These are phyloP conservation scores for Labeo calbasu DNA, from an alignment of 2,797 vertebrate genomes.

Conservation along the genomic window DNA sequence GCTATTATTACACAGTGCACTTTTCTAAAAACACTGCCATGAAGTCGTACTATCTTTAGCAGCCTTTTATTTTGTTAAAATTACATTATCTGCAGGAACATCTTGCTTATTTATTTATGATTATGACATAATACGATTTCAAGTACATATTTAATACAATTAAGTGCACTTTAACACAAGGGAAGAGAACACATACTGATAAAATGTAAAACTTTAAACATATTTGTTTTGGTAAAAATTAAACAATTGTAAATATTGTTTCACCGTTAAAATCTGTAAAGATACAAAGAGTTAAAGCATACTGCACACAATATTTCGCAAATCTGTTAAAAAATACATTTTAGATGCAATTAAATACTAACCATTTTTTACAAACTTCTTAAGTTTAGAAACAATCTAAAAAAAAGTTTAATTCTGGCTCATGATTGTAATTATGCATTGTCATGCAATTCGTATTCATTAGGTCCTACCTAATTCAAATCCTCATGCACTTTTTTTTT, in stretches of 20 bases:
- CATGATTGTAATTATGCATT: background rate
- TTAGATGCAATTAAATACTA: background rate
- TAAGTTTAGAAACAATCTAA: background rate
- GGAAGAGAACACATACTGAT: background rate
- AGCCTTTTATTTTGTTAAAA: background rate
- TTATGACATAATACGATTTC: no score
- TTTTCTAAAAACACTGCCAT: background rate
- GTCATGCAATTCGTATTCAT: slow-evolving; percentile 1
- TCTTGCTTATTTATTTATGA: background rate
- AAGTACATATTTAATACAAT: background rate
- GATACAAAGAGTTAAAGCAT: background rate
- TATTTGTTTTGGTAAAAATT: background rate
- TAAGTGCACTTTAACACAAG: background rate
- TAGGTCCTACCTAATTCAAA: background rate
- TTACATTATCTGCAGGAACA: background rate
- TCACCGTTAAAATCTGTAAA: background rate
- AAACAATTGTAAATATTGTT: background rate
- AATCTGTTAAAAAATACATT: background rate
- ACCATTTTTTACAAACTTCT: background rate
- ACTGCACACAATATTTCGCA: background rate
- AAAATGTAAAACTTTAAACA: background rate
- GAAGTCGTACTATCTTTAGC: background rate
- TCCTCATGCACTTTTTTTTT: no score
- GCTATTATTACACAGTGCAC: background rate
- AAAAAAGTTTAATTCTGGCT: background rate